Conservation (phyloP, 2,797 vertebrate genomes). For the Salarias fasciatus region DNA sequence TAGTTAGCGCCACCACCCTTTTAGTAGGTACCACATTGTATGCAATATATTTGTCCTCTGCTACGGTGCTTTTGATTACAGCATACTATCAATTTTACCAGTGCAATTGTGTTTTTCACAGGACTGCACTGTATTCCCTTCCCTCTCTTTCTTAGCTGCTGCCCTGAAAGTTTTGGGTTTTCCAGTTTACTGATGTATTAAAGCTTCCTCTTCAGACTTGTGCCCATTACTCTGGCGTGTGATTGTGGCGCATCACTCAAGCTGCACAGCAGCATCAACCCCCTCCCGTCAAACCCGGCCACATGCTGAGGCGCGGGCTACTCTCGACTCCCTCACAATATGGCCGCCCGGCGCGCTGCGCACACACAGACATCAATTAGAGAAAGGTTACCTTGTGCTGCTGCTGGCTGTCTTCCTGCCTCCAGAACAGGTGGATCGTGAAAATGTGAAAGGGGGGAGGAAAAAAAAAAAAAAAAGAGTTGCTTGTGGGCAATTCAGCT, state of each 20-base stretch:
- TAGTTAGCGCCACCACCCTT: too few relatives aligned
- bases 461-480: constrained; percentile 4
- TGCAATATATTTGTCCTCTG: too few relatives aligned
- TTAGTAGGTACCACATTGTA: too few relatives aligned
- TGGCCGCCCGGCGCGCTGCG: constrained; percentile 65
- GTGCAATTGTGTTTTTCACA: too few relatives aligned
- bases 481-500: constrained; percentile 62
- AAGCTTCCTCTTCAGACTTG: constrained; percentile 28
- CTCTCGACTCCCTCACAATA: constrained; percentile 69
- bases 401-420: constrained; percentile 68
- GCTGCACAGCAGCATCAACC: constrained; percentile 64
- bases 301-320: constrained; percentile 66
- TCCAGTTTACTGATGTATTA: constrained; percentile 16
- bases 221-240: constrained; percentile 34
- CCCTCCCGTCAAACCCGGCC: constrained; percentile 49
- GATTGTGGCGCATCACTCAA: constrained; percentile 67
- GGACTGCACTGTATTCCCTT: background rate
- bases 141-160: background rate
- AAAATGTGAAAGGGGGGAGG: constrained; percentile 45
- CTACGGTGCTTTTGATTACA: too few relatives aligned
- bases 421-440: constrained; percentile 49
- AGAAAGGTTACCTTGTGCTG: constrained; percentile 84
- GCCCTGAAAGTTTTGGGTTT: constrained; percentile 15
- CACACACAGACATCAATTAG: constrained; percentile 81
- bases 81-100: too few relatives aligned